Evolutionary conservation across 2,797 vertebrate species (phyloP).

Genomic region (Podarcis lilfordi): DNA sequence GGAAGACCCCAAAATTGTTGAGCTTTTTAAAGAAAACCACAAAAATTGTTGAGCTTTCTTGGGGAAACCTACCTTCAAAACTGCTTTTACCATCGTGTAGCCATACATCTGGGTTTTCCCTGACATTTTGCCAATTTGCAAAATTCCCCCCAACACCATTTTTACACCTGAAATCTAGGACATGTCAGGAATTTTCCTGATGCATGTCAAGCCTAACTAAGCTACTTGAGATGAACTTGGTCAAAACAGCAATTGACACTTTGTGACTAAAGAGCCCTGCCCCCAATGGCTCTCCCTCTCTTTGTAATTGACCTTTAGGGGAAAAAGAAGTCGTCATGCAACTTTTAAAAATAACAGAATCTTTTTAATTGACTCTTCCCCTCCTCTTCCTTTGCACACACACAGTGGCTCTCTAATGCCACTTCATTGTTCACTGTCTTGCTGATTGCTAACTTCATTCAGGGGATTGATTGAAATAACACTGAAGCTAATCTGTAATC

Average conservation of each 20-base stretch:
- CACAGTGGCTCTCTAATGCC: conserved; percentile 44
- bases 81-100: too few relatives aligned
- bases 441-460: conserved; percentile 60
- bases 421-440: conserved; percentile 55
- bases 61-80: too few relatives aligned
- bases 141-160: too few relatives aligned
- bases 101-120: too few relatives aligned
- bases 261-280: conserved; percentile 23
- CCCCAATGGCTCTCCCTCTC: conserved; percentile 14
- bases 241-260: conserved; percentile 1
- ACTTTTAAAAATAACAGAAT: neutral
- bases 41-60: too few relatives aligned
- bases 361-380: conserved; percentile 1
- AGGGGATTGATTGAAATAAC: conserved; percentile 59
- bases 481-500: conserved; percentile 56
- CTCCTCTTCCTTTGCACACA: neutral
- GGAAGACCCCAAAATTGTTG: too few relatives aligned
- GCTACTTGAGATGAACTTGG: neutral
- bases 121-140: too few relatives aligned
- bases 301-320: neutral
- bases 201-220: neutral
- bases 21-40: too few relatives aligned
- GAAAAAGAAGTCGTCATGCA: neutral
- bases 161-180: too few relatives aligned
- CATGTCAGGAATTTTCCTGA: too few relatives aligned